These are phyloP conservation scores for Bufo gargarizans DNA, from an alignment of 2,113 vertebrate species.

Conservation along the genomic window DNA sequence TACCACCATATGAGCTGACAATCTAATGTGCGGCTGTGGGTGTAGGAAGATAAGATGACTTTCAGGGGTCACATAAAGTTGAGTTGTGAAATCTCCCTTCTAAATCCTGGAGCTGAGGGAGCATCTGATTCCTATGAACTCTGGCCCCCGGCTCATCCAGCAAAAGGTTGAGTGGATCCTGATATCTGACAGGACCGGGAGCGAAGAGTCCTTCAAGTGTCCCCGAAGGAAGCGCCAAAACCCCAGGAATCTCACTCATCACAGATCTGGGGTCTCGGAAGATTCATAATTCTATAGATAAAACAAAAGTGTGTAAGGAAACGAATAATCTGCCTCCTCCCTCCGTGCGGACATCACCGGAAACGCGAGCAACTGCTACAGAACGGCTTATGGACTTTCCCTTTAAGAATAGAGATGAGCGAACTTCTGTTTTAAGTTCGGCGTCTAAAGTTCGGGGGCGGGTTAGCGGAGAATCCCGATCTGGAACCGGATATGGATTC, in stretches of 20 bases:
- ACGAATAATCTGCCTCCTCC: background rate
- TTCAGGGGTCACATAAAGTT: conserved; percentile 47
- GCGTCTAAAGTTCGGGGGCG: too few relatives aligned
- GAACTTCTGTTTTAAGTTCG: too few relatives aligned
- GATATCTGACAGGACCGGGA: background rate
- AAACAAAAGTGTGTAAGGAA: too few relatives aligned
- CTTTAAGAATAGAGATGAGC: too few relatives aligned
- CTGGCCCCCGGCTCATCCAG: conserved; percentile 26
- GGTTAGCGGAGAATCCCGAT: too few relatives aligned
- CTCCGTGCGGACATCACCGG: background rate
- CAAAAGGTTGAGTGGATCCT: background rate
- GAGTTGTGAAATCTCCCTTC: conserved; percentile 37
- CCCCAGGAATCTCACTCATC: background rate
- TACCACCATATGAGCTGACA: conserved; percentile 53
- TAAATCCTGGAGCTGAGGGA: conserved; percentile 39
- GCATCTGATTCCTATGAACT: conserved; percentile 44
- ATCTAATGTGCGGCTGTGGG: conserved; percentile 48
- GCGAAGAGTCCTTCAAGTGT: background rate
- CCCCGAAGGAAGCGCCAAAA: background rate
- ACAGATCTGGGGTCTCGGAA: conserved; percentile 5
- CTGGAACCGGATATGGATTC: too few relatives aligned
- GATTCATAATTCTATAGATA: background rate
- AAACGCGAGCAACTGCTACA: too few relatives aligned
- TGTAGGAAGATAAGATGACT: conserved; percentile 42
- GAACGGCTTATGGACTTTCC: too few relatives aligned